phyloP scores from a whole-genome alignment of 1,140 invertebrate genomes.

The Rhizoglyphus robini region DNA sequence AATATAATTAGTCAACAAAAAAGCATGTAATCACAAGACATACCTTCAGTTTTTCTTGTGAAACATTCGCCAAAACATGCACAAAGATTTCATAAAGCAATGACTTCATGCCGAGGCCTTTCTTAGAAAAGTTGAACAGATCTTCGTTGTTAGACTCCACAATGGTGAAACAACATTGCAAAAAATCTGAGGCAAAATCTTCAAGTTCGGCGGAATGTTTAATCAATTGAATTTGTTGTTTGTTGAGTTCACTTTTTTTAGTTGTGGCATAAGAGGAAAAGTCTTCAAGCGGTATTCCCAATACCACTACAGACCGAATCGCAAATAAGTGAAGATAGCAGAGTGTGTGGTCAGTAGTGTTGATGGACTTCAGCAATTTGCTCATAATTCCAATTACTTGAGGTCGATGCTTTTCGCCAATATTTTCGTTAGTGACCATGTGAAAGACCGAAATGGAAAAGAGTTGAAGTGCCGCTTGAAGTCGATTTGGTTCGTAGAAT shows the following conservation, averaged over 20 bases:
- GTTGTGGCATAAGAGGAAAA: conserved; percentile 64
- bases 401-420: conserved; percentile 32
- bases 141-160: conserved; percentile 42
- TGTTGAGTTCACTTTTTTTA: conserved; percentile 50
- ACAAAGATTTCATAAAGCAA: background rate
- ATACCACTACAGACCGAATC: conserved; percentile 57
- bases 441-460: background rate
- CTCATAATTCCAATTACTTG: conserved; percentile 61
- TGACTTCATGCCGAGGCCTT: background rate
- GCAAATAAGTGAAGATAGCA: conserved; percentile 65
- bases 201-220: conserved; percentile 67
- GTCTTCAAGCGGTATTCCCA: conserved; percentile 60
- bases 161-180: conserved; percentile 56
- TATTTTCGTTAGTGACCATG: background rate
- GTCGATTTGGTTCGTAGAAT: conserved; percentile 67
- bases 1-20: too few relatives aligned
- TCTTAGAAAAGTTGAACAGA: background rate
- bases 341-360: conserved; percentile 80
- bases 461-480: conserved; percentile 37
- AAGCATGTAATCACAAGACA: conserved; percentile 31
- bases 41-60: background rate
- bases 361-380: conserved; percentile 61
- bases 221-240: conserved; percentile 59
- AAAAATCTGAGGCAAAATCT: conserved; percentile 70
- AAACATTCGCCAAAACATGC: background rate